These are phyloP conservation scores for Monoplex corrugatus DNA, from an alignment of 2,888 invertebrate species.

Conservation along the genomic window DNA sequence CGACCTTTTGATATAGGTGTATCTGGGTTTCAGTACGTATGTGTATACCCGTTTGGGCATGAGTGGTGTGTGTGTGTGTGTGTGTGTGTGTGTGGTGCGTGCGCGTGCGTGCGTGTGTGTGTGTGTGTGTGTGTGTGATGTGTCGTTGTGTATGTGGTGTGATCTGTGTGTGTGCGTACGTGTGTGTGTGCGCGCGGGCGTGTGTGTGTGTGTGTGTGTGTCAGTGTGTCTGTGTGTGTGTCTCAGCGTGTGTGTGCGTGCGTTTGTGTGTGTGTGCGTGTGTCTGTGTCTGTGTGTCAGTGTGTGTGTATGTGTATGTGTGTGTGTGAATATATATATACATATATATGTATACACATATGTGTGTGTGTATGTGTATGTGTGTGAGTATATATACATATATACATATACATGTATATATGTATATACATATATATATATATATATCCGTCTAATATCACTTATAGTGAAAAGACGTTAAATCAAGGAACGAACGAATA, in stretches of 20 bases:
- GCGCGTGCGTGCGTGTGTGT: too few relatives aligned
- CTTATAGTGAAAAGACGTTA: too few relatives aligned
- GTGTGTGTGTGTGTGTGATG: too few relatives aligned
- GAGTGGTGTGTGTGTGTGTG: too few relatives aligned
- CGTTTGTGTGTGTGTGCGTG: slow-evolving; percentile 29
- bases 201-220: slow-evolving; percentile 33
- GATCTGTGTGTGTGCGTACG: too few relatives aligned
- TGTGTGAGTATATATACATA: slow-evolving; percentile 27
- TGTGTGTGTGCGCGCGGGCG: not conserved
- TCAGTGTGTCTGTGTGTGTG: slow-evolving; percentile 12
- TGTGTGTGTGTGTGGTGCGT: too few relatives aligned
- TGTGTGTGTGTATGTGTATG: slow-evolving; percentile 10
- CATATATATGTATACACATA: not conserved
- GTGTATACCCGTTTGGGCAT: too few relatives aligned
- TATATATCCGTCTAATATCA: not conserved
- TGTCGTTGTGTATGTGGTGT: too few relatives aligned
- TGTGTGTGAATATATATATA: slow-evolving; percentile 21
- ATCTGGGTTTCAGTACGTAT: too few relatives aligned
- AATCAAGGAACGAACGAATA: too few relatives aligned
- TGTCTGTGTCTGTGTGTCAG: slow-evolving; percentile 14
- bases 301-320: slow-evolving; percentile 31
- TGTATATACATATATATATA: not conserved
- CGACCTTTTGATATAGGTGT: too few relatives aligned
- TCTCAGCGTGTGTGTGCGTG: slow-evolving; percentile 24
- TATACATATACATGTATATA: not conserved